Percentiles rank a stretch among this genome's conserved stretches.
These are phyloP conservation scores for Hypomecis atomaria DNA, from an alignment of 2,888 invertebrate genomes.

Conservation along the genomic window DNA sequence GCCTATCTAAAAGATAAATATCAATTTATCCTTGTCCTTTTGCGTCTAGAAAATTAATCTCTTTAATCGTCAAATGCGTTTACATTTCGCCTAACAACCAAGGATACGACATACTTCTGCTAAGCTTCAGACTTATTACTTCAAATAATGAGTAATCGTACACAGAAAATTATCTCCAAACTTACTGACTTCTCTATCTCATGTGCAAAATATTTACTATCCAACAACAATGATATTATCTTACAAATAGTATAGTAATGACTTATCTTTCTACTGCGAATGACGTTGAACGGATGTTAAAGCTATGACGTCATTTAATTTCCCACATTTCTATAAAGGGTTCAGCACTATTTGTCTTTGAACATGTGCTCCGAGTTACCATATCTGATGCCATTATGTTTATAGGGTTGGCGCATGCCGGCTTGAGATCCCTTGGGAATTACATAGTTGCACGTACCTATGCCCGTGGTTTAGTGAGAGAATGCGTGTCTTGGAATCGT, in stretches of 20 bases:
- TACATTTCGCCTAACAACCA: conserved; percentile 5
- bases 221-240: conserved; percentile 15
- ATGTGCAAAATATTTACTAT: conserved; percentile 24
- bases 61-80: conserved; percentile 10
- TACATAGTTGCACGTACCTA: not conserved
- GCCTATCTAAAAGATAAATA: no score
- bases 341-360: conserved; percentile 35
- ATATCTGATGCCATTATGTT: conserved; percentile 37
- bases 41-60: conserved; percentile 2
- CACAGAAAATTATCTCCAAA: conserved; percentile 18
- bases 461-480: no score
- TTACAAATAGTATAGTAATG: conserved; percentile 26
- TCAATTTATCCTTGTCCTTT: no score
- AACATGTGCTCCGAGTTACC: conserved; percentile 41
- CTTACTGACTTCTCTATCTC: conserved; percentile 19
- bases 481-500: no score
- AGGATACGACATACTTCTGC: conserved; percentile 16
- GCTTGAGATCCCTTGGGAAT: not conserved
- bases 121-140: conserved; percentile 5
- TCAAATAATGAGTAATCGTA: conserved; percentile 26
- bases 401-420: conserved; percentile 15
- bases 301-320: conserved; percentile 41
- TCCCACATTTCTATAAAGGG: conserved; percentile 43
- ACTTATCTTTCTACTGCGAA: conserved; percentile 17
- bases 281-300: conserved; percentile 32